Base-by-base conservation (phyloP, 2,113 vertebrate genomes). In the Paracanthobrama guichenoti region DNA sequence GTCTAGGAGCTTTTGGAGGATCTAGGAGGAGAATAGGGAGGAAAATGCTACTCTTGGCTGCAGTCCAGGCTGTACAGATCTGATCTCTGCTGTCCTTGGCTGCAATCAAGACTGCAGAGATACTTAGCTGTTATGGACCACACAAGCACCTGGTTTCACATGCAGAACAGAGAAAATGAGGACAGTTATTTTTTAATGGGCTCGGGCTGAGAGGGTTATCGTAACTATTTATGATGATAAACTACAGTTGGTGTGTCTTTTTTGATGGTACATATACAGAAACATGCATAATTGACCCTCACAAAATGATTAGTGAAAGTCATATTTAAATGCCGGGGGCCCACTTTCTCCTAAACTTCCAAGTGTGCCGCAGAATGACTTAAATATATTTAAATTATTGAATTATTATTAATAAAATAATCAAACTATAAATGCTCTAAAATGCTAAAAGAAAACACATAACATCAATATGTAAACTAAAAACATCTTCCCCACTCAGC, bases 121-220 rank as follows among this genome's bases (percentile, higher is more conserved):
- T 84, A 44, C 75, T 90, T 71, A 84, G 83, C 83, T 86, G 83
- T 86, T 88, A 72, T 86, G 86, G 73, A 79, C 31, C 55, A 80
- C 55, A 74, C 55, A 67, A 77, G 46, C 81, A 79, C 74, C 53
- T 69, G 57, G 24, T 46, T 59, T 91, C 84, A 42, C 83, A 83
- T 81, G 87, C 31, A 87, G 79, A 86, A 86, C 35, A 44, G 84
- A 79, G 85, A 80, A 83, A 75, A 79, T 69, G n/a, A 55, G 57
- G 71, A 81, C 18, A 44, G 55, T 74, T 59, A 74, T 60, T 48
- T 60, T 48, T 83, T 74, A 50, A 74, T 62, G 20, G 59, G 18
- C 20, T 35, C 28, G 10, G 39, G 59, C 39, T 26, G 24, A 26
- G 53, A 79, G 42, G 60, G 60, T 67, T 80, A 67, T 67, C 12